Evolutionary conservation across 2,113 vertebrate genomes (phyloP).

Genomic region (Fulica atra): DNA sequence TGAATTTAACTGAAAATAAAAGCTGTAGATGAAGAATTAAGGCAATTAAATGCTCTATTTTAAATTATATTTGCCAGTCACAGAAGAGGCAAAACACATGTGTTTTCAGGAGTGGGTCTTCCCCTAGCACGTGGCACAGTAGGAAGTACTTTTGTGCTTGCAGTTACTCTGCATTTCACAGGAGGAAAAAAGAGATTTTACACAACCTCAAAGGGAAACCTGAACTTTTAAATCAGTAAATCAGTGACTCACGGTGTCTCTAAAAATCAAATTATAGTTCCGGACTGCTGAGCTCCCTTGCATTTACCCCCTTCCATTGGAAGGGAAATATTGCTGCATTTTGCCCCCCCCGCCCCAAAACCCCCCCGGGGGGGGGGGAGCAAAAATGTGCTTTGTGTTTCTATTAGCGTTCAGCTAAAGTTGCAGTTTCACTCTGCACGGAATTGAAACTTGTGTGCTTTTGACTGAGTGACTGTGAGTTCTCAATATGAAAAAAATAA

Average conservation of each 20-base stretch:
- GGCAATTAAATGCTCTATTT: not conserved
- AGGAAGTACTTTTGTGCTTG: not conserved
- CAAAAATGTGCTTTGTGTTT: accelerated
- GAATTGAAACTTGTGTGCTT: slow-evolving; percentile 73
- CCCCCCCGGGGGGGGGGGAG: no score
- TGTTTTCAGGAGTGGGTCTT: not conserved
- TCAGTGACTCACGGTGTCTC: not conserved
- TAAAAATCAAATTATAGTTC: not conserved
- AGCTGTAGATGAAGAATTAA: not conserved
- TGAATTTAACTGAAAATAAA: not conserved
- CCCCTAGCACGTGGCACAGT: accelerated
- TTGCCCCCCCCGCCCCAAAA: no score
- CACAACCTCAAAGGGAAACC: not conserved
- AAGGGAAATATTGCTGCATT: not conserved
- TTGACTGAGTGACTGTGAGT: not conserved
- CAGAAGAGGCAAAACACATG: not conserved
- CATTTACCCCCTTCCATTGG: not conserved
- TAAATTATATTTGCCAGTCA: not conserved
- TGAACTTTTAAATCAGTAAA: not conserved
- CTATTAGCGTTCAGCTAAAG: not conserved
- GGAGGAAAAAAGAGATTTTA: not conserved
- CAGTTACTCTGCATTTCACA: not conserved
- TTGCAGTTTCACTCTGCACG: slow-evolving; percentile 66
- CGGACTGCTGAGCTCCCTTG: not conserved
- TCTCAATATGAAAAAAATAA: not conserved